Evolutionary conservation across 2,113 vertebrate species (phyloP).

Genomic region (Scytalopus superciliaris): DNA sequence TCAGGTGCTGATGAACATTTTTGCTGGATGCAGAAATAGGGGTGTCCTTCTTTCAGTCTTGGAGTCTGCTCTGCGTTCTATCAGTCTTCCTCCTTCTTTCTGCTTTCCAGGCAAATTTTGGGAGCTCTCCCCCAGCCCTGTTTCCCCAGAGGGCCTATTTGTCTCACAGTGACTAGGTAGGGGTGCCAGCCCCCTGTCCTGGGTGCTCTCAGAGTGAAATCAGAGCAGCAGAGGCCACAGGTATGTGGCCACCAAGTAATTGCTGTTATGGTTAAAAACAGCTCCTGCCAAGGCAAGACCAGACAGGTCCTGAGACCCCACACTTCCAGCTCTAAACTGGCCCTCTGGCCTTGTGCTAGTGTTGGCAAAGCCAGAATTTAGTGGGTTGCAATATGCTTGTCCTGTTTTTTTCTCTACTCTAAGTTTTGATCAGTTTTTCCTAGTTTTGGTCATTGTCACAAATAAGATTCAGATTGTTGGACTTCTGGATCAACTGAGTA

Average conservation of each 20-base stretch:
- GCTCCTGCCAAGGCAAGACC: not conserved
- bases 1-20: too few relatives aligned
- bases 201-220: not conserved
- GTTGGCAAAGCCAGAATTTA: not conserved
- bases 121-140: too few relatives aligned
- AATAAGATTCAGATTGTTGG: not conserved
- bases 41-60: not conserved
- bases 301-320: not conserved
- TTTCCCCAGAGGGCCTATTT: not conserved
- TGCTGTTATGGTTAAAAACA: fast-evolving
- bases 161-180: not conserved
- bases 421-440: not conserved
- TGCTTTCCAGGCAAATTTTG: too few relatives aligned
- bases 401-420: not conserved
- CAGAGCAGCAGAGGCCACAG: not conserved
- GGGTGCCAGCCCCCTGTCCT: not conserved
- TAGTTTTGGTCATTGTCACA: not conserved
- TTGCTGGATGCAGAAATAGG: fast-evolving
- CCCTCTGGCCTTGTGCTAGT: not conserved
- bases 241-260: fast-evolving
- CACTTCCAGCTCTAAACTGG: too few relatives aligned
- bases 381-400: not conserved
- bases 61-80: not conserved
- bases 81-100: not conserved
- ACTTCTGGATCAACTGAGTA: not conserved